Conservation (phyloP, 64 coral and sea anemone species). For the Montipora foliosa region DNA sequence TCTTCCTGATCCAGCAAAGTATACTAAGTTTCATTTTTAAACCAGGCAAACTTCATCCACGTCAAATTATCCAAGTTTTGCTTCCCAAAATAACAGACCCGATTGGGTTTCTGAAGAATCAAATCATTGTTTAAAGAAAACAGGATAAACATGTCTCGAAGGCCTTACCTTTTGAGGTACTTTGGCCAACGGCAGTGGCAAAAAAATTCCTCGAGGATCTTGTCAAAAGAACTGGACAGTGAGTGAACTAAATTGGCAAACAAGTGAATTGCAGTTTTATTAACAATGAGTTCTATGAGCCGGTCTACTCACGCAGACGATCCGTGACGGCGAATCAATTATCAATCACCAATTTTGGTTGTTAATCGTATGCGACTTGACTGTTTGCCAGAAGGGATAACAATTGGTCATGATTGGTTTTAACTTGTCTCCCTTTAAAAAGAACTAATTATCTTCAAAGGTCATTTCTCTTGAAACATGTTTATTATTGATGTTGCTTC, state of each 20-base stretch:
- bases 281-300: neutral
- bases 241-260: neutral
- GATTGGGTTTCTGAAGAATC: too few relatives aligned
- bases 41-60: too few relatives aligned
- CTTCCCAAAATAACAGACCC: too few relatives aligned
- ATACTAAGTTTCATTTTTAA: too few relatives aligned
- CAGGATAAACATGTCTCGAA: too few relatives aligned
- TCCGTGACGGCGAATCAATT: neutral
- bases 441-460: neutral
- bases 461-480: neutral
- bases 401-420: neutral
- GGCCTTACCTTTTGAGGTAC: neutral
- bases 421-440: neutral
- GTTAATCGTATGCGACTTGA: neutral
- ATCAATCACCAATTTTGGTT: neutral
- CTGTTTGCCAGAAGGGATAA: neutral
- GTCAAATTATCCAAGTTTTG: too few relatives aligned
- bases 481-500: too few relatives aligned
- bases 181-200: neutral
- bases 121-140: too few relatives aligned
- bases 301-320: slow-evolving; percentile 9
- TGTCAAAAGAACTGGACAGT: neutral
- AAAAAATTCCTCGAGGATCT: neutral
- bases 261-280: neutral
- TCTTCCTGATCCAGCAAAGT: too few relatives aligned